These are phyloP conservation scores for Misgurnus mizolepis DNA, from an alignment of 2,113 vertebrate genomes.

Conservation along the genomic window DNA sequence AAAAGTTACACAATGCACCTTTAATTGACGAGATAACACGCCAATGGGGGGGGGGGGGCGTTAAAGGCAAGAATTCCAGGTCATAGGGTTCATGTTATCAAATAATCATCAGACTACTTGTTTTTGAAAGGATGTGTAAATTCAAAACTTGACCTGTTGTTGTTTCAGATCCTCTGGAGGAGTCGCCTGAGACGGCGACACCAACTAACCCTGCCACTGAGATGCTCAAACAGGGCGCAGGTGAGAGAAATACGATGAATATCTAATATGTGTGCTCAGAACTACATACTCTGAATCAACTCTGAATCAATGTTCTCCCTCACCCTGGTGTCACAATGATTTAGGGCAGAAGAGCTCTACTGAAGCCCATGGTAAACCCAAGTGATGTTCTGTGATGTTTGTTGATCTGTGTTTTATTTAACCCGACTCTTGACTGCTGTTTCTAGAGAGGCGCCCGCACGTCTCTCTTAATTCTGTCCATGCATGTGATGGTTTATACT, in stretches of 20 bases:
- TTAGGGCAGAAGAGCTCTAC: conserved; percentile 75
- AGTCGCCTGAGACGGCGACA: conserved; percentile 75
- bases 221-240: conserved; percentile 94
- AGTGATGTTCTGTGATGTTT: conserved; percentile 51
- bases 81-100: neutral
- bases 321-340: conserved; percentile 65
- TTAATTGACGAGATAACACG: no score
- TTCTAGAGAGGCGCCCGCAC: conserved; percentile 26
- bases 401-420: conserved; percentile 35
- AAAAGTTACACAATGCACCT: no score
- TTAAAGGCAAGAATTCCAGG: conserved; percentile 19
- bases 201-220: conserved; percentile 81
- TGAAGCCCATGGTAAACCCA: conserved; percentile 78
- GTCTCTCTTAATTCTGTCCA: conserved; percentile 35
- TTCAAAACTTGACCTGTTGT: neutral
- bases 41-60: no score
- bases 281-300: neutral
- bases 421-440: conserved; percentile 40
- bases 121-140: neutral
- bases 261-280: no score
- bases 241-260: conserved; percentile 67
- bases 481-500: conserved; percentile 50
- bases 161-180: conserved; percentile 88
- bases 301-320: conserved; percentile 52
- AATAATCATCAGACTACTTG: no score